Conservation (phyloP, 2,797 vertebrate species). For the Pelobates cultripes region DNA sequence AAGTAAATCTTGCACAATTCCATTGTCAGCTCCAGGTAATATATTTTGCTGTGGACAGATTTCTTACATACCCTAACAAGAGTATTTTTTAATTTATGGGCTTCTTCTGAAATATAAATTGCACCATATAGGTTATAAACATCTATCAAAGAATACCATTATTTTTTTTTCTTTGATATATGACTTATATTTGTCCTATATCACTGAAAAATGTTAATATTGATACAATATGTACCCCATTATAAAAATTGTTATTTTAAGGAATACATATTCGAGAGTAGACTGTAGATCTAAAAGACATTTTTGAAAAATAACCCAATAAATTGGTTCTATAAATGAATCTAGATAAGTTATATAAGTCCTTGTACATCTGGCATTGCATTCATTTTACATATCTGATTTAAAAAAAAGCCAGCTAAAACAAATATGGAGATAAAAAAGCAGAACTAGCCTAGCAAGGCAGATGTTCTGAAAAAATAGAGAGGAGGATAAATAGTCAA, state of each 20-base stretch:
- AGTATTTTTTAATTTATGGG: too few relatives aligned
- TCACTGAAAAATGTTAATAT: background rate
- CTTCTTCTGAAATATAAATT: background rate
- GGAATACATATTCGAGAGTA: background rate
- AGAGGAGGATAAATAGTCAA: too few relatives aligned
- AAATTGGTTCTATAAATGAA: background rate
- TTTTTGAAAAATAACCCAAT: background rate
- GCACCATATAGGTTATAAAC: background rate
- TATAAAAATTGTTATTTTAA: background rate
- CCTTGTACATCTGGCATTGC: background rate
- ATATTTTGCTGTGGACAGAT: background rate
- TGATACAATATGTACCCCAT: background rate
- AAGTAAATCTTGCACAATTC: background rate
- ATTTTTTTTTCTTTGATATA: background rate
- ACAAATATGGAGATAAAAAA: background rate
- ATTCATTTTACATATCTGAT: conserved; percentile 44
- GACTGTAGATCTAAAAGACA: background rate
- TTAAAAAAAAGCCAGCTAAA: conserved; percentile 36
- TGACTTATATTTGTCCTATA: background rate
- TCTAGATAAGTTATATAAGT: conserved; percentile 20
- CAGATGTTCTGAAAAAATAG: too few relatives aligned
- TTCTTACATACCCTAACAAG: background rate
- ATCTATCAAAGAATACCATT: background rate
- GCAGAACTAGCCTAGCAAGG: too few relatives aligned
- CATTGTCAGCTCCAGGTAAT: background rate